phyloP scores from a whole-genome alignment of 2,113 vertebrate species.

The Triplophysa tibetana region DNA sequence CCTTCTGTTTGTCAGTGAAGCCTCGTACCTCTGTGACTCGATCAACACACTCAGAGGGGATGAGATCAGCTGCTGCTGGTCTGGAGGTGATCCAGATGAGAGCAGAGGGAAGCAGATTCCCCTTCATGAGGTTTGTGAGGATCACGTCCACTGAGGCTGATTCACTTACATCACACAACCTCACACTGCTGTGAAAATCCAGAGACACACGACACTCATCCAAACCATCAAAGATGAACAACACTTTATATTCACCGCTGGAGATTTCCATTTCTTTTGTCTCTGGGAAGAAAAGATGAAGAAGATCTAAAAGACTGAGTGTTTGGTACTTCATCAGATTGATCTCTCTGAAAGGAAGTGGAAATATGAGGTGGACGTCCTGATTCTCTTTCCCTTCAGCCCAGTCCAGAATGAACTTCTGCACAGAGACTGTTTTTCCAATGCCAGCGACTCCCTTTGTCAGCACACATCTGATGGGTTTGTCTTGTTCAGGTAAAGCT shows the following conservation, averaged over 20 bases:
- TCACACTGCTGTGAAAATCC: conserved; percentile 21
- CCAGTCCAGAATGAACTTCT: conserved; percentile 45
- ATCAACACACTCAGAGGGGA: conserved; percentile 31
- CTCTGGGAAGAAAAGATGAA: conserved; percentile 20
- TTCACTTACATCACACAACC: not conserved
- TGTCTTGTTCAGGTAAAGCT: conserved; percentile 17
- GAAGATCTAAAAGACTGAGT: conserved; percentile 24
- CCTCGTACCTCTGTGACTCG: conserved; percentile 32
- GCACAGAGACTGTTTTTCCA: conserved; percentile 32
- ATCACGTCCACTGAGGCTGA: conserved; percentile 16
- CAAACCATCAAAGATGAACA: conserved; percentile 44
- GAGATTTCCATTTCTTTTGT: conserved; percentile 5
- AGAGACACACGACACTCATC: conserved; percentile 38
- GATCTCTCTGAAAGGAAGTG: conserved; percentile 34
- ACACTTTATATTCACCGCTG: not conserved
- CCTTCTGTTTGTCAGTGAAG: conserved; percentile 26
- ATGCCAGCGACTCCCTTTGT: conserved; percentile 27
- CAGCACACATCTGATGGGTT: conserved; percentile 7
- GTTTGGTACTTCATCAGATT: conserved; percentile 33
- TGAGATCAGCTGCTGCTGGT: conserved; percentile 6
- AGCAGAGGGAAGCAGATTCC: conserved; percentile 7
- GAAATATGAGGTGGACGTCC: conserved; percentile 29
- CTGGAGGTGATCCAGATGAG: conserved; percentile 5
- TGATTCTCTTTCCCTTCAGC: conserved; percentile 34
- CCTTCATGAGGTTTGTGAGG: conserved; percentile 35